Base-by-base conservation (phyloP, 2,113 vertebrate species). In the Arothron firmamentum region DNA sequence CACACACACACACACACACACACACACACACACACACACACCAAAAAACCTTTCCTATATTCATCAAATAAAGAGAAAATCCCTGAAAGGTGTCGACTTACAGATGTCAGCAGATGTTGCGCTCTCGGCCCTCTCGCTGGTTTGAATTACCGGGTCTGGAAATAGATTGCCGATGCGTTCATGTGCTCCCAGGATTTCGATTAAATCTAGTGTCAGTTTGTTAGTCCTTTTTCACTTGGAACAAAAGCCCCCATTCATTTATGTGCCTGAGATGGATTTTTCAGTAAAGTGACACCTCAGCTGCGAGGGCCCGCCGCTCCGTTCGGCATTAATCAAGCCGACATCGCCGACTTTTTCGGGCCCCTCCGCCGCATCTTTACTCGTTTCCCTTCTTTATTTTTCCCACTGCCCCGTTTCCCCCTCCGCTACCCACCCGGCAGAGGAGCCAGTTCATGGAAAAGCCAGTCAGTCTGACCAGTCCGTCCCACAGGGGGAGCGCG, bases 391-490 rank as follows among this genome's bases (percentile, higher is more conserved):
- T 63, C 47, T 65, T 20, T 23, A 55, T 19, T 62, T 59, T 54
- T 16, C 54, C 54, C 31, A 9, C 57, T 15, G 5, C 70, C 21
- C 42, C 3, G n/a, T 12, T 52, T 57, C 43, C 15, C 52, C 18
- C 28, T 51, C 54, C 0, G 15, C 50, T 52, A 59, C 52, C 52
- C 56, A 59, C 52, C 71, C 58, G 65, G 64, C 74, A 79, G 79
- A 85, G 78, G 79, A 83, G 85, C 83, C 72, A 78, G 77, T 88
- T 88, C 84, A 78, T 79, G 69, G 76, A 66, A 80, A 74, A 83
- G 74, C 80, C 81, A 85, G 83, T 86, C 81, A 75, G 76, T 82
- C 56, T 73, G 75, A 70, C 61, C 70, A 4, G 77, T 79, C 74
- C 48, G 56, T 79, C 79, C 81, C 75, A 23, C 80, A 77, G 80